Percentiles rank a stretch among this genome's conserved stretches.
Evolutionary conservation across 2,113 vertebrate species (phyloP).

Genomic region (Opisthocomus hoazin): DNA sequence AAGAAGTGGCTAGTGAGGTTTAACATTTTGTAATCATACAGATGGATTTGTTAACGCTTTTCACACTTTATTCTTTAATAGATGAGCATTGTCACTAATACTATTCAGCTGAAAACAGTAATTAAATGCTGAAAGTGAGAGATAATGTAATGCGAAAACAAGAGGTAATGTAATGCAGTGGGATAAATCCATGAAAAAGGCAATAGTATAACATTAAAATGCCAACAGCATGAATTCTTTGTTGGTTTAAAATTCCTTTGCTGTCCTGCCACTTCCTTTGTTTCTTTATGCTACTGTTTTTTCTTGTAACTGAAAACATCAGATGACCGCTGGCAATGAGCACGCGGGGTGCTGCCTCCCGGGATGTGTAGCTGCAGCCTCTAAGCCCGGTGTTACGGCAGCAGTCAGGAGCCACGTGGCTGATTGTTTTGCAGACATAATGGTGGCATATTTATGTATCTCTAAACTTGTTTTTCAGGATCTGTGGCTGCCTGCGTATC

Average conservation of each 20-base stretch:
- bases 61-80: neutral
- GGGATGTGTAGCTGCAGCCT: neutral
- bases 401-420: slow-evolving; percentile 7
- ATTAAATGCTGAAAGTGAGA: neutral
- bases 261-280: slow-evolving; percentile 21
- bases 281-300: slow-evolving; percentile 13
- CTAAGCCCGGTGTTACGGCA: neutral
- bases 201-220: neutral
- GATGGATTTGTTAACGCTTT: neutral
- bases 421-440: slow-evolving; percentile 17
- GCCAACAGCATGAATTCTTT: neutral
- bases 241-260: slow-evolving; percentile 20
- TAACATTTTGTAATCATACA: neutral
- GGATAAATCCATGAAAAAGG: neutral
- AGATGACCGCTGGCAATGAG: neutral
- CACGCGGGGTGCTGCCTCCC: neutral
- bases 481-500: neutral
- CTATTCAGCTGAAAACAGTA: neutral
- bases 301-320: slow-evolving; percentile 29
- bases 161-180: neutral
- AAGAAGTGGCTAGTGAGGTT: neutral
- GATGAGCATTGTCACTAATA: neutral
- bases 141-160: neutral
- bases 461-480: slow-evolving; percentile 58
- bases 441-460: slow-evolving; percentile 18